A percentile compares a stretch with the other conserved stretches of the same genome.
phyloP scores from a whole-genome alignment of 2,888 invertebrate genomes.

The Lobophora halterata region DNA sequence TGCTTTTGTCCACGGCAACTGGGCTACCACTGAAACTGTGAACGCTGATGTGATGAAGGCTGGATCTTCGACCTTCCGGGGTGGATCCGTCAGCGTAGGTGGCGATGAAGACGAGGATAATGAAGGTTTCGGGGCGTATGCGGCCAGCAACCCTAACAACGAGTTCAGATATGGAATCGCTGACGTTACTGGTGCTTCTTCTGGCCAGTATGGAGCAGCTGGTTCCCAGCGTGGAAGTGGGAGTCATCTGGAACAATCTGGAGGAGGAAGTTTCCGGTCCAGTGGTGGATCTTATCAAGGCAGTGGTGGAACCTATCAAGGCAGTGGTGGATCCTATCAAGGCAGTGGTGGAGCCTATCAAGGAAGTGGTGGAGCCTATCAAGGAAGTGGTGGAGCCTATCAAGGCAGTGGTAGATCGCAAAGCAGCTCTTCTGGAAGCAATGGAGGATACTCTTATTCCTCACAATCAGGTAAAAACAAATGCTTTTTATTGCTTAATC shows the following conservation, averaged over 20 bases:
- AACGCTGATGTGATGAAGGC: conserved; percentile 69
- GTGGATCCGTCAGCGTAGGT: conserved; percentile 58
- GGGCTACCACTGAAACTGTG: conserved; percentile 73
- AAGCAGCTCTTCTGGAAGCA: conserved; percentile 30
- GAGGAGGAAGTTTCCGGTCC: conserved; percentile 29
- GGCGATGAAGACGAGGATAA: conserved; percentile 66
- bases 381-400: conserved; percentile 26
- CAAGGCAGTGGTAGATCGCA: conserved; percentile 29
- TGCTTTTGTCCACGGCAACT: conserved; percentile 64
- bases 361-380: conserved; percentile 20
- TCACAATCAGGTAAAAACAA: conserved; percentile 65
- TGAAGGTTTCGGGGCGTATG: conserved; percentile 62
- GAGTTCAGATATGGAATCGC: conserved; percentile 67
- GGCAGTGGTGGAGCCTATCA: conserved; percentile 1
- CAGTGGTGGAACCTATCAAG: conserved; percentile 22
- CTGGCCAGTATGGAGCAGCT: conserved; percentile 20
- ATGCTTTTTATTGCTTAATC: conserved; percentile 8
- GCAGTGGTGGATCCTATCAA: conserved; percentile 26
- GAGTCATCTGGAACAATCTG: conserved; percentile 31
- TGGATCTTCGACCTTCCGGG: conserved; percentile 58
- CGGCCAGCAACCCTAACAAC: conserved; percentile 63
- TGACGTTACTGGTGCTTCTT: conserved; percentile 51
- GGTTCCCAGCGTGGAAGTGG: conserved; percentile 32
- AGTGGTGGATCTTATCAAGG: conserved; percentile 29
- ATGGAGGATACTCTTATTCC: conserved; percentile 57